These are phyloP conservation scores for Dicranocentrus wangi DNA, from an alignment of 2,888 invertebrate species.

Conservation along the genomic window DNA sequence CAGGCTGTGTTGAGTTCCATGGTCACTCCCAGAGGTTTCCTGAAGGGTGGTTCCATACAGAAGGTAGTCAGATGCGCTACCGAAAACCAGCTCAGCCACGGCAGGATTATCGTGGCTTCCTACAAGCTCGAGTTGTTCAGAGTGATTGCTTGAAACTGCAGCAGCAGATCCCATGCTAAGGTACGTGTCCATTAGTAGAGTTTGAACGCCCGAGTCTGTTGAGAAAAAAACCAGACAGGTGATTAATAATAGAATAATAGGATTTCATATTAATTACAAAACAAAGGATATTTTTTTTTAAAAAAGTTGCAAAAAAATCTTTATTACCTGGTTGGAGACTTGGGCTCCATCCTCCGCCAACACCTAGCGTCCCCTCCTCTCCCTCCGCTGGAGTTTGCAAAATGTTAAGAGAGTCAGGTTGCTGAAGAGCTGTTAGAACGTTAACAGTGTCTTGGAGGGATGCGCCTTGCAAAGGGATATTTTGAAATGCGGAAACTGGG, in stretches of 20 bases:
- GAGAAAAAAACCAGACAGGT: not conserved
- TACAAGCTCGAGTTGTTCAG: not conserved
- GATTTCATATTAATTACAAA: too few species aligned
- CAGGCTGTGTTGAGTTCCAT: conserved; percentile 16
- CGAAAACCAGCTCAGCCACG: conserved; percentile 4
- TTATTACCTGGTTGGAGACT: not conserved
- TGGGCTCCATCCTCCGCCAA: too few species aligned
- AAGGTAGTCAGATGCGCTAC: conserved; percentile 11
- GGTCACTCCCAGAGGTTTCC: not conserved
- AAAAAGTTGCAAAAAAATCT: not conserved
- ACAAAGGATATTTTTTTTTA: not conserved
- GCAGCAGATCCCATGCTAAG: not conserved
- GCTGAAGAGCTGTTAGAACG: too few species aligned
- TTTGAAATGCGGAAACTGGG: too few species aligned
- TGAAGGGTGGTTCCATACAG: conserved; percentile 7
- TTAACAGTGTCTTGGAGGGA: too few species aligned
- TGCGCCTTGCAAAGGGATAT: too few species aligned
- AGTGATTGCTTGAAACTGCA: not conserved
- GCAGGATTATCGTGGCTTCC: conserved; percentile 18
- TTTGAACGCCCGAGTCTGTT: not conserved
- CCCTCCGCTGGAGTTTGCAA: too few species aligned
- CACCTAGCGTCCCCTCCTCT: too few species aligned
- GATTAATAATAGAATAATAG: too few species aligned
- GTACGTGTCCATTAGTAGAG: conserved; percentile 17
- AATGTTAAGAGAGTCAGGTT: too few species aligned